Evolutionary conservation across 2,888 invertebrate genomes (phyloP).

Genomic region (Lithophane ornitopus): DNA sequence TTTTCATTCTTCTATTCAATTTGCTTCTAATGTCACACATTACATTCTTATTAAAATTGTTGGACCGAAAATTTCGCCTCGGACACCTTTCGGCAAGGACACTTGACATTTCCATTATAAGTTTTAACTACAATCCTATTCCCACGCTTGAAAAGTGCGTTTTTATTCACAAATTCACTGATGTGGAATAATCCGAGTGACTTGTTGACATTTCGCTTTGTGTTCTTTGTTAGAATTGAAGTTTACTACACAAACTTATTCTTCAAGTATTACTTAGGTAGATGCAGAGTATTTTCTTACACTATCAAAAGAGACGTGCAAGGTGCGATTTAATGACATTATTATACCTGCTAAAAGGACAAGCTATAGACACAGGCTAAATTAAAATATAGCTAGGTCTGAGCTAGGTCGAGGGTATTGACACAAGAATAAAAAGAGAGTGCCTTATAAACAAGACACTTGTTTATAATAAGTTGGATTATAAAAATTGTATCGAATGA

Average conservation of each 20-base stretch:
- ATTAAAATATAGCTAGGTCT: not conserved
- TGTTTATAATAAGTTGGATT: not conserved
- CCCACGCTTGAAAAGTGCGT: slow-evolving; percentile 64
- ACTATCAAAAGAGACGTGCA: not conserved
- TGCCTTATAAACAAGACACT: not conserved
- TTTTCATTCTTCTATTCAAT: slow-evolving; percentile 24
- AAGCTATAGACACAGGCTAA: not conserved
- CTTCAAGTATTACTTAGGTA: slow-evolving; percentile 2
- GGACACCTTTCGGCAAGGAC: slow-evolving; percentile 58
- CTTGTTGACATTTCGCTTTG: slow-evolving; percentile 73
- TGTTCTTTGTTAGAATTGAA: slow-evolving; percentile 61
- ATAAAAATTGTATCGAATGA: not conserved
- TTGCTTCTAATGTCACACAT: slow-evolving; percentile 35
- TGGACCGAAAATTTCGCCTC: slow-evolving; percentile 42
- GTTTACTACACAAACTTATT: slow-evolving; percentile 26
- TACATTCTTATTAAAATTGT: slow-evolving; percentile 38
- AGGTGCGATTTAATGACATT: not conserved
- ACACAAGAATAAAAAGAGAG: not conserved
- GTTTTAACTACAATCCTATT: slow-evolving; percentile 51
- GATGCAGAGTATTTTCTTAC: slow-evolving; percentile 1
- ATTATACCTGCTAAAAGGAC: not conserved
- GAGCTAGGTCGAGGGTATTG: too few species aligned
- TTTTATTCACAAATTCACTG: slow-evolving; percentile 59
- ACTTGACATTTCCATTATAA: slow-evolving; percentile 61
- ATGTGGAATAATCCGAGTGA: slow-evolving; percentile 72